Base-by-base conservation (phyloP, 2,113 vertebrate species). In the Ictidomys tridecemlineatus region DNA sequence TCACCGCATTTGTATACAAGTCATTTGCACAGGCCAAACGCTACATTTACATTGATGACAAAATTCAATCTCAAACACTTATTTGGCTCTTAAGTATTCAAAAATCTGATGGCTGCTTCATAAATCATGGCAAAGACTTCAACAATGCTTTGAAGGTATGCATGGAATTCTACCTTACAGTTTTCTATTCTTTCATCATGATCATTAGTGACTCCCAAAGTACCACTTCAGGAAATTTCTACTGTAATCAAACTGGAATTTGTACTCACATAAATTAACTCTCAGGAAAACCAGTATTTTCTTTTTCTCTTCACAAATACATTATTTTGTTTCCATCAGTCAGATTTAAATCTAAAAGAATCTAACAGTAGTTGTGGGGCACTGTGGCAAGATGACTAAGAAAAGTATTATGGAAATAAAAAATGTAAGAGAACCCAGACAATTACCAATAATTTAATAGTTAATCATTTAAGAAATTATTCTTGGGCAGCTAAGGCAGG, bases 81-180 rank as follows among this genome's bases (percentile, higher is more conserved):
- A 53, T 97, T 67, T 98, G 97, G 98, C 95, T 98, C 37, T 91
- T 98, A 85, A 98, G 91, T 51, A 98, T 98, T 97, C 97, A 93
- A 86, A 76, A 92, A 76, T 11, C 90, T 0, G 98, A 99, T 3
- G 99, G 99, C 95, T 99, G 99, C 97, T 99, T 99, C 91, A 34
- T 0, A 18, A 98, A 98, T 1, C 97, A 98, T 28, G 99, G 99
- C 34, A 98, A 92, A 5, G 98, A 99, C 56, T 98, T 99, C 79
- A 98, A 99, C 98, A 99, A 98, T 0, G 98, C 96, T 78, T 98
- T 99, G 98, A 98, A 99, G 99, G 99, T 99, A 87, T n/a, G 89
- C 14, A 83, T 42, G 20, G 80, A 82, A 24, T 74, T 70, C 16
- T 96, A 9, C 74, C 67, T 94, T 14, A 20, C 61, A 90, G 73